Evolutionary conservation across 2,888 invertebrate species (phyloP).

Genomic region (Hydriomena furcata): DNA sequence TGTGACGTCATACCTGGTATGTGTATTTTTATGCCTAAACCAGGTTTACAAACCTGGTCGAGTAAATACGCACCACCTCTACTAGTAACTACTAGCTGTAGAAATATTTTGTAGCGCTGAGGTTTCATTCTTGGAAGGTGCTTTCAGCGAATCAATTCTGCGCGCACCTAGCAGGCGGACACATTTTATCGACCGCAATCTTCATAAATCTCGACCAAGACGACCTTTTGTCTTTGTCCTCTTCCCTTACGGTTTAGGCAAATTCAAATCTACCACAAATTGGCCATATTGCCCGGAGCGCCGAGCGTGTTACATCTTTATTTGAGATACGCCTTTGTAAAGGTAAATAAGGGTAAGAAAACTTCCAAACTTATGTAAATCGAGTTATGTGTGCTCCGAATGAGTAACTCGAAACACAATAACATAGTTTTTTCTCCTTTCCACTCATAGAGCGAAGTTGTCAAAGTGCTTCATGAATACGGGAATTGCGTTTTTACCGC

Average conservation of each 20-base stretch:
- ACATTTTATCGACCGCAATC: constrained; percentile 63
- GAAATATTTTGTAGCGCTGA: constrained; percentile 27
- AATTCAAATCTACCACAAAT: constrained; percentile 72
- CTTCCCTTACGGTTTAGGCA: constrained; percentile 67
- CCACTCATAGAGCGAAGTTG: constrained; percentile 43
- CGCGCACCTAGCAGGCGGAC: constrained; percentile 43
- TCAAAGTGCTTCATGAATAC: constrained; percentile 49
- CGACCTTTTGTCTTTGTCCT: constrained; percentile 74
- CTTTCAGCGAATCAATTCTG: constrained; percentile 36
- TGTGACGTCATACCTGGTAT: too few relatives aligned
- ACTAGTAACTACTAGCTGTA: constrained; percentile 11
- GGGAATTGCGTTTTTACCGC: constrained; percentile 36
- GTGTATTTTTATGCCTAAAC: too few relatives aligned
- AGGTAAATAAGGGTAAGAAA: constrained; percentile 59
- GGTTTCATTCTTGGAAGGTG: constrained; percentile 28
- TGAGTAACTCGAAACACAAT: constrained; percentile 54
- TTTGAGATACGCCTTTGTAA: constrained; percentile 50
- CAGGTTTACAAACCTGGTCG: too few relatives aligned
- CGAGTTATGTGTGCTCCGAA: constrained; percentile 59
- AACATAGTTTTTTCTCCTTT: constrained; percentile 43
- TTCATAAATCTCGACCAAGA: constrained; percentile 70
- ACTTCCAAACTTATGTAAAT: constrained; percentile 62
- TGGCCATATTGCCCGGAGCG: constrained; percentile 55
- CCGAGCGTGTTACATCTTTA: constrained; percentile 52
- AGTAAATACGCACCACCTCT: too few relatives aligned